phyloP scores from a whole-genome alignment of 2,888 invertebrate species.

The Lithodes maja region DNA sequence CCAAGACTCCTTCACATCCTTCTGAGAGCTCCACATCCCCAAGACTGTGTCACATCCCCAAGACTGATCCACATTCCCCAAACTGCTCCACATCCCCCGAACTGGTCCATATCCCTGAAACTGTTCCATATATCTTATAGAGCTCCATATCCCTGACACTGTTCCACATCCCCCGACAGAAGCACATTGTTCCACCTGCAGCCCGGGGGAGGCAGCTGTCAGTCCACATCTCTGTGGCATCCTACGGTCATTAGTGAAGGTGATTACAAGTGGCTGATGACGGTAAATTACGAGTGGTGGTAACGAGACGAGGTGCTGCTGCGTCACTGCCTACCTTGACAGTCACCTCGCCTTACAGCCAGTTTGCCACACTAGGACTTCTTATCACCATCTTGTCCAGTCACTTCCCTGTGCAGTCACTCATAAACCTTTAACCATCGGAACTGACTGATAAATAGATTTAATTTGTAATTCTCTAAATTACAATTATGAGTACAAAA shows the following conservation, averaged over 20 bases:
- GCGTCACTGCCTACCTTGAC: slow-evolving; percentile 25
- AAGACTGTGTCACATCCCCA: background rate
- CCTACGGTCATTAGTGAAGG: slow-evolving; percentile 36
- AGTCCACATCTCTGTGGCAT: slow-evolving; percentile 23
- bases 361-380: too few relatives aligned
- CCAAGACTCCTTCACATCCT: background rate
- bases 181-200: background rate
- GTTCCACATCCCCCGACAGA: background rate
- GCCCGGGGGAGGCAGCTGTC: slow-evolving; percentile 22
- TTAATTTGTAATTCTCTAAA: too few relatives aligned
- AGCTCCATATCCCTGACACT: background rate
- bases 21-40: background rate
- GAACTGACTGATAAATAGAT: too few relatives aligned
- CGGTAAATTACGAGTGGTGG: slow-evolving; percentile 32
- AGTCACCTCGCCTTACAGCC: too few relatives aligned
- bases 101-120: background rate
- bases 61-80: background rate
- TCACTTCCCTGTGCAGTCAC: too few relatives aligned
- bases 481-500: too few relatives aligned
- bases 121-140: too few relatives aligned
- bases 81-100: background rate
- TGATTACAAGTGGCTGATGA: slow-evolving; percentile 46
- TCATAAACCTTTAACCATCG: too few relatives aligned
- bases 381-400: too few relatives aligned
- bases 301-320: slow-evolving; percentile 36